phyloP scores from a whole-genome alignment of 2,797 vertebrate genomes.

The Sebastes variabilis region DNA sequence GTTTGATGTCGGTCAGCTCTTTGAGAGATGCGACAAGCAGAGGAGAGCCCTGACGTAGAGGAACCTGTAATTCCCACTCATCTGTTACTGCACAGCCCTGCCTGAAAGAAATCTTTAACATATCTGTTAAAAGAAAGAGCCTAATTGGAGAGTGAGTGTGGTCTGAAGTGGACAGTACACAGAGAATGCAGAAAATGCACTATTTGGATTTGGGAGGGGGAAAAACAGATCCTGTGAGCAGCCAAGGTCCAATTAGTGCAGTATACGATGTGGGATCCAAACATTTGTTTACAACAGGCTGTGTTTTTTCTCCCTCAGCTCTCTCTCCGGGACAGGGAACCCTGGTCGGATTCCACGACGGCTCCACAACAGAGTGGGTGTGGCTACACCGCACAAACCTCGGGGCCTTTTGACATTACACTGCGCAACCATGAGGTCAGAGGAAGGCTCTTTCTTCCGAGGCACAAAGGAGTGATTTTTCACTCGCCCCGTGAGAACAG shows the following conservation, averaged over 20 bases:
- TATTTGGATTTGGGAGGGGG: slow-evolving; percentile 24
- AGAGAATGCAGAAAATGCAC: slow-evolving; percentile 45
- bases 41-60: background rate
- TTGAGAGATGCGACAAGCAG: background rate
- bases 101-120: slow-evolving; percentile 7
- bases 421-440: slow-evolving; percentile 76
- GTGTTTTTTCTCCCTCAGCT: background rate
- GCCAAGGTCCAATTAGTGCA: slow-evolving; percentile 73
- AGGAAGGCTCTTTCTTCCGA: slow-evolving; percentile 75
- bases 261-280: slow-evolving; percentile 61
- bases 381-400: slow-evolving; percentile 72
- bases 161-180: slow-evolving; percentile 33
- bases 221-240: slow-evolving; percentile 29
- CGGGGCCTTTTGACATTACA: slow-evolving; percentile 76
- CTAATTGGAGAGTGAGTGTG: slow-evolving; percentile 51
- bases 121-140: slow-evolving; percentile 2
- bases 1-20: slow-evolving; percentile 27
- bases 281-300: slow-evolving; percentile 71
- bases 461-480: slow-evolving; percentile 77
- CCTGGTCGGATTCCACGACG: slow-evolving; percentile 47
- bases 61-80: slow-evolving; percentile 23
- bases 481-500: slow-evolving; percentile 76
- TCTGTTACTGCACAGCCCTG: background rate
- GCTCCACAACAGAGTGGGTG: slow-evolving; percentile 72
- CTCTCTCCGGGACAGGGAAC: slow-evolving; percentile 27